Percentiles rank a stretch among this genome's conserved stretches.
These are phyloP conservation scores for Catharus fuscescens DNA, from an alignment of 2,113 vertebrate genomes.

Conservation along the genomic window DNA sequence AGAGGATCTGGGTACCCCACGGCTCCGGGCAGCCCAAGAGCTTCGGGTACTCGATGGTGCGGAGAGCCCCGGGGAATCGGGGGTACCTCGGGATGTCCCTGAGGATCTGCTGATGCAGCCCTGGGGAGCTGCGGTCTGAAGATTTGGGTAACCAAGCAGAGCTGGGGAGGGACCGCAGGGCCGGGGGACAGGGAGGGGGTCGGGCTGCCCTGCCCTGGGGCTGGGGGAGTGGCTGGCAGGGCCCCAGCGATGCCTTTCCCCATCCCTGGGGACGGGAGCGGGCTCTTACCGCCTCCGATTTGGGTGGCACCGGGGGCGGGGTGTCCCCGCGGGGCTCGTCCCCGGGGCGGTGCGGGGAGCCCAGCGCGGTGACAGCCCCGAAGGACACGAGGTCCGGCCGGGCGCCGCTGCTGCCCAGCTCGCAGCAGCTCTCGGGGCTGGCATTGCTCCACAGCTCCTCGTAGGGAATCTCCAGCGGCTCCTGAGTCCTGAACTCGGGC, in stretches of 20 bases:
- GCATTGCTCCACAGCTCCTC: constrained; percentile 96
- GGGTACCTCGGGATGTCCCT: accelerated
- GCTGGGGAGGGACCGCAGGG: not conserved
- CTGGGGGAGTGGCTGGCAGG: accelerated
- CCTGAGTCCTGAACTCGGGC: constrained; percentile 78
- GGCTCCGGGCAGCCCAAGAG: not conserved
- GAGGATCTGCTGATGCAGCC: not conserved
- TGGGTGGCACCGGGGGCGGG: constrained; percentile 93
- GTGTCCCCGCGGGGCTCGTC: constrained; percentile 72
- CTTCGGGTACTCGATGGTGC: accelerated
- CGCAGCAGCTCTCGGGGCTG: constrained; percentile 55
- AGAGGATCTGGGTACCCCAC: not conserved
- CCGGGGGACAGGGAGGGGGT: too few species aligned
- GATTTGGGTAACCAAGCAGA: not conserved
- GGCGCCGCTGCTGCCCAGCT: constrained; percentile 32
- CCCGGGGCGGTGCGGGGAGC: constrained; percentile 32
- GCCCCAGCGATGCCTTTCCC: accelerated
- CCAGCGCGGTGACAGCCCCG: constrained; percentile 61
- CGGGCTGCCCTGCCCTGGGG: not conserved
- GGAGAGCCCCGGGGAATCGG: too few species aligned
- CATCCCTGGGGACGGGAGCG: accelerated
- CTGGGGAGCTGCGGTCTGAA: not conserved
- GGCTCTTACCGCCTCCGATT: constrained; percentile 95
- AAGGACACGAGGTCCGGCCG: constrained; percentile 87
- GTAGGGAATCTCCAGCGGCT: constrained; percentile 88